phyloP scores from a whole-genome alignment of 2,888 invertebrate species.

The Coenonympha glycerion region DNA sequence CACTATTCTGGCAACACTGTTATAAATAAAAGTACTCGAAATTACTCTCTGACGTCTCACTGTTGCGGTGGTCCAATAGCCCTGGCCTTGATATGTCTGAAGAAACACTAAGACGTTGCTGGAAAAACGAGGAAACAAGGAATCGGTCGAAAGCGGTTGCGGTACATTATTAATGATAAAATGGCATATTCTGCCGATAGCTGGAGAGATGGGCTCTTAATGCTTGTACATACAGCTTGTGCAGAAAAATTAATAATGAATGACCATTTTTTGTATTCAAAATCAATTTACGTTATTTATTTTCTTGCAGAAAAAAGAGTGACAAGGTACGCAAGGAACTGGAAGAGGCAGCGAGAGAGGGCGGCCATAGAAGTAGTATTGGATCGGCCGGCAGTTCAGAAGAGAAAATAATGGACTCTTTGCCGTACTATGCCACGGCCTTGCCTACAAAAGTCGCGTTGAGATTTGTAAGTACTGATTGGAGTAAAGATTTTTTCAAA shows the following conservation, averaged over 20 bases:
- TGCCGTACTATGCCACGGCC: constrained; percentile 64
- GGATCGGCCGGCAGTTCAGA: constrained; percentile 58
- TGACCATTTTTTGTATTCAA: not conserved
- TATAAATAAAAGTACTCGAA: too few relatives aligned
- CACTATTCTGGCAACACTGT: too few relatives aligned
- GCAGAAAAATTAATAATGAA: not conserved
- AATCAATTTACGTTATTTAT: not conserved
- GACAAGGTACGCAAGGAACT: constrained; percentile 92
- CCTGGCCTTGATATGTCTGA: too few relatives aligned
- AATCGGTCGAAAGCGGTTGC: constrained; percentile 13
- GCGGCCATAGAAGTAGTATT: constrained; percentile 66
- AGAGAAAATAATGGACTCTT: constrained; percentile 59
- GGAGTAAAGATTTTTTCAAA: too few relatives aligned
- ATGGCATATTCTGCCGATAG: constrained; percentile 11
- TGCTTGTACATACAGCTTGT: constrained; percentile 22
- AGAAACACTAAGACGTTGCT: too few relatives aligned
- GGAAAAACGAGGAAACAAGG: constrained; percentile 8
- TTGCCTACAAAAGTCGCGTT: constrained; percentile 82
- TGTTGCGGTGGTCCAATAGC: too few relatives aligned
- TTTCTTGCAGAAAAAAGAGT: constrained; percentile 83
- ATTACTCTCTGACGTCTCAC: too few relatives aligned
- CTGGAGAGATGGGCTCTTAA: constrained; percentile 10
- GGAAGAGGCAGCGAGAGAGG: constrained; percentile 90
- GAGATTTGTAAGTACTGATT: constrained; percentile 85
- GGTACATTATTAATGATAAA: constrained; percentile 6